Conservation (phyloP, 2,888 invertebrate genomes). For the Iselma pallidipennis region DNA sequence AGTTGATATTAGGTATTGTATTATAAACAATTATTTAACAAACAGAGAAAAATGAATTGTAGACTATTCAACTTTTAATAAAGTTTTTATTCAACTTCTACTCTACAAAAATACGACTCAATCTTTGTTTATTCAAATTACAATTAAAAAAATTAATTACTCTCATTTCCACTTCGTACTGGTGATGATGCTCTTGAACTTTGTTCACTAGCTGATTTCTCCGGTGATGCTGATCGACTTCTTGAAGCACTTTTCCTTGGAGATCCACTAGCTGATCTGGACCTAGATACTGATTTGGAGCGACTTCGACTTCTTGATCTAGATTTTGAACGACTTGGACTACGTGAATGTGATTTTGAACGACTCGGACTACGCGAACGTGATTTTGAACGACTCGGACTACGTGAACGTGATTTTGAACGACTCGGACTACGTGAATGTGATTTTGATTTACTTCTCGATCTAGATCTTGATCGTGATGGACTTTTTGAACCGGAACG, state of each 20-base stretch:
- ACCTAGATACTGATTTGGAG: too few species aligned
- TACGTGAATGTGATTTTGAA: conserved; percentile 60
- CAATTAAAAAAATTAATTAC: conserved; percentile 24
- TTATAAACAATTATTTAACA: conserved; percentile 1
- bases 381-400: conserved; percentile 39
- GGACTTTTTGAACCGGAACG: conserved; percentile 40
- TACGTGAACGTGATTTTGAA: conserved; percentile 41
- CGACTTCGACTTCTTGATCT: conserved; percentile 22
- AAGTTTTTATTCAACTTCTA: conserved; percentile 19
- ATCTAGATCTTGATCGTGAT: conserved; percentile 47
- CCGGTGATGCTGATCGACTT: conserved; percentile 14
- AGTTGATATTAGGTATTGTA: neutral
- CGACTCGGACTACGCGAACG: conserved; percentile 40
- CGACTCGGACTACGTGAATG: conserved; percentile 1
- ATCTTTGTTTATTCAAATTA: neutral
- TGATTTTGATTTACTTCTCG: conserved; percentile 30
- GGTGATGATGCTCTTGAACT: conserved; percentile 24
- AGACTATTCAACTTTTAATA: conserved; percentile 18
- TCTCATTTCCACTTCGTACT: conserved; percentile 26
- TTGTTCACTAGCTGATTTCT: conserved; percentile 18
- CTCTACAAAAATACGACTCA: conserved; percentile 1
- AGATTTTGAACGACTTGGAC: conserved; percentile 18
- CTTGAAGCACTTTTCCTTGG: conserved; percentile 17
- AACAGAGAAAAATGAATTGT: conserved; percentile 1
- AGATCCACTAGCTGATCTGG: conserved; percentile 11